These are phyloP conservation scores for Ophioninae sp. DNA, from an alignment of 2,888 invertebrate genomes.

Conservation along the genomic window DNA sequence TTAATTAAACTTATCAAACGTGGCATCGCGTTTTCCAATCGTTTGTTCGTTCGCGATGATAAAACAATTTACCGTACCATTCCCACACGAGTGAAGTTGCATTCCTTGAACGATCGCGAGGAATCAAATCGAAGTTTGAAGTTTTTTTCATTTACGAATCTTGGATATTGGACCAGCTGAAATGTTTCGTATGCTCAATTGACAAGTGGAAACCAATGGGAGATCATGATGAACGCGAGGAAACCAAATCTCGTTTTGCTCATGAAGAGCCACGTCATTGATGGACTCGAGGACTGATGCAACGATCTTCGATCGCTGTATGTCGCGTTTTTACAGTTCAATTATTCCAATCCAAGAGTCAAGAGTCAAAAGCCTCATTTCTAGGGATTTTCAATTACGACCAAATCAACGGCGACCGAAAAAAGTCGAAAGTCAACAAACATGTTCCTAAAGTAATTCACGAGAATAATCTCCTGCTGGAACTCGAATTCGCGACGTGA, in stretches of 20 bases:
- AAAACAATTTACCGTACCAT: slow-evolving; percentile 67
- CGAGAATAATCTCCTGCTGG: slow-evolving; percentile 2
- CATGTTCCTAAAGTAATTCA: slow-evolving; percentile 39
- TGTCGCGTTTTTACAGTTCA: slow-evolving; percentile 13
- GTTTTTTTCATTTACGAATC: slow-evolving; percentile 36
- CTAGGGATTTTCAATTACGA: slow-evolving; percentile 25
- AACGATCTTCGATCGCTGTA: slow-evolving; percentile 20
- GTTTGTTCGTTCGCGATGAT: slow-evolving; percentile 24
- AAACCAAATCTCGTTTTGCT: slow-evolving; percentile 23
- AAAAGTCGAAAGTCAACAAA: background rate
- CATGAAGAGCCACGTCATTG: slow-evolving; percentile 26
- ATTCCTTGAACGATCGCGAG: slow-evolving; percentile 69
- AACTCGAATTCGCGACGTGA: slow-evolving; percentile 36
- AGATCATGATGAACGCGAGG: slow-evolving; percentile 1
- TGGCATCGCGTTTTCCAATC: slow-evolving; percentile 28
- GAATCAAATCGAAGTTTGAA: slow-evolving; percentile 42
- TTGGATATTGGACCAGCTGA: slow-evolving; percentile 54
- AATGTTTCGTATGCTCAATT: slow-evolving; percentile 21
- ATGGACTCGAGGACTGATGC: slow-evolving; percentile 44
- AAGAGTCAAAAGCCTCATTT: slow-evolving; percentile 24
- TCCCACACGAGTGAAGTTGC: slow-evolving; percentile 70
- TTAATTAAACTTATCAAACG: slow-evolving; percentile 1
- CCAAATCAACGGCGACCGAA: background rate
- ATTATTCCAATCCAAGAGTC: slow-evolving; percentile 20
- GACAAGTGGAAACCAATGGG: slow-evolving; percentile 18